phyloP scores from a whole-genome alignment of 1,140 invertebrate species.

The Propsilocerus akamusi region DNA sequence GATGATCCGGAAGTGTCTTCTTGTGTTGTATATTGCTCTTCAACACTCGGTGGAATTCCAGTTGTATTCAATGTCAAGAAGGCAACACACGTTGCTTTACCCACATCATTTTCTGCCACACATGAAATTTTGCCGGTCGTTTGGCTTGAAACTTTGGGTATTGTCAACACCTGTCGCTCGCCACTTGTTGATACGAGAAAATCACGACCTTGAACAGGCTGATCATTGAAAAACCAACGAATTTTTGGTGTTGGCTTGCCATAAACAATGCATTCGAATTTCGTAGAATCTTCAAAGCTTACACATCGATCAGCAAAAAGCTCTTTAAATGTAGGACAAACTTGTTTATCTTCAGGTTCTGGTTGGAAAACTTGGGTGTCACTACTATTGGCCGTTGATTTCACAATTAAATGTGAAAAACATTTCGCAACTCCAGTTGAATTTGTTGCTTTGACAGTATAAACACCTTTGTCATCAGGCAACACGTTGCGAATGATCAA shows the following conservation, averaged over 20 bases:
- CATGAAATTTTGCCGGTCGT: conserved; percentile 48
- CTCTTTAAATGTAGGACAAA: conserved; percentile 44
- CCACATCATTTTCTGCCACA: conserved; percentile 53
- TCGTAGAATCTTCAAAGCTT: conserved; percentile 32
- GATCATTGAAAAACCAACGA: conserved; percentile 52
- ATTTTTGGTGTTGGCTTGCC: conserved; percentile 59
- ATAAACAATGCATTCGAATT: conserved; percentile 48
- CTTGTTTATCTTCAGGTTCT: conserved; percentile 32
- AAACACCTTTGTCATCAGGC: conserved; percentile 51
- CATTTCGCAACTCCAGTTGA: conserved; percentile 57
- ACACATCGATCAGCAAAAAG: conserved; percentile 34
- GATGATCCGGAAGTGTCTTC: conserved; percentile 22
- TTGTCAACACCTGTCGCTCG: conserved; percentile 44
- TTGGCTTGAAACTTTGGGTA: conserved; percentile 33
- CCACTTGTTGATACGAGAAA: conserved; percentile 51
- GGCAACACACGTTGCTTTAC: conserved; percentile 45
- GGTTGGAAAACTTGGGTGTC: conserved; percentile 21
- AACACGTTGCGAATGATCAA: conserved; percentile 35
- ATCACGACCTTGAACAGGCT: conserved; percentile 45
- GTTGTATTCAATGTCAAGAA: conserved; percentile 28
- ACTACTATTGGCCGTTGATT: conserved; percentile 28
- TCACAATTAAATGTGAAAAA: conserved; percentile 57
- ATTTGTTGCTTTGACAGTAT: conserved; percentile 55
- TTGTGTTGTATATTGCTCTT: conserved; percentile 15
- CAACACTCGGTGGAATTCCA: conserved; percentile 12